A percentile compares a stretch with the other conserved stretches of the same genome.
Conservation (phyloP, 2,113 vertebrate genomes). For the Oncorhynchus clarkii region DNA sequence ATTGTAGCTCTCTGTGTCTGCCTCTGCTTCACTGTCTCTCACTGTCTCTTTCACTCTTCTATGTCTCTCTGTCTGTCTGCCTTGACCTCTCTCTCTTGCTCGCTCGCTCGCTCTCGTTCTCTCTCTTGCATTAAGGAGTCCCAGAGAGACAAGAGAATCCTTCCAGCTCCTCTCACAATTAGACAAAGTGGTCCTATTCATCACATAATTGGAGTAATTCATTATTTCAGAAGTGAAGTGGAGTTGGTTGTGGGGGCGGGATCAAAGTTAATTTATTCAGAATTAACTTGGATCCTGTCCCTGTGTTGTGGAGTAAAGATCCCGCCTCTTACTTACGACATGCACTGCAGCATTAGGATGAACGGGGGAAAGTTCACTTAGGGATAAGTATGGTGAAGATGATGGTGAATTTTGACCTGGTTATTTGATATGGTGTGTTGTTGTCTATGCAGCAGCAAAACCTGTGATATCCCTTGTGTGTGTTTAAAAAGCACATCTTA, state of each 20-base stretch:
- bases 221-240: constrained; percentile 44
- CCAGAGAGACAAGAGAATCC: constrained; percentile 27
- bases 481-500: too few relatives aligned
- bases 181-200: constrained; percentile 59
- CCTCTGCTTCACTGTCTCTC: background rate
- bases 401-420: too few relatives aligned
- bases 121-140: constrained; percentile 22
- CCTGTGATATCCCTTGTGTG: too few relatives aligned
- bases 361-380: background rate
- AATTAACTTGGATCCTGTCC: constrained; percentile 45
- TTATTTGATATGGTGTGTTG: too few relatives aligned
- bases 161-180: constrained; percentile 42
- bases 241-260: constrained; percentile 17
- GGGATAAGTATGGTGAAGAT: background rate
- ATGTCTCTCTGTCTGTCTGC: background rate
- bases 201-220: constrained; percentile 59
- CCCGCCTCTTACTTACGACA: background rate
- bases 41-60: background rate
- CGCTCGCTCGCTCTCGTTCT: background rate
- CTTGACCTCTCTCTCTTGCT: background rate
- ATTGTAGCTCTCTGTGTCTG: background rate
- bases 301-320: constrained; percentile 29
- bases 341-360: background rate
- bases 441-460: too few relatives aligned
- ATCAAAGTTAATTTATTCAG: constrained; percentile 54